Percentiles rank a stretch among this genome's conserved stretches.
Conservation (phyloP, 2,797 vertebrate species). For the Microchirus variegatus region DNA sequence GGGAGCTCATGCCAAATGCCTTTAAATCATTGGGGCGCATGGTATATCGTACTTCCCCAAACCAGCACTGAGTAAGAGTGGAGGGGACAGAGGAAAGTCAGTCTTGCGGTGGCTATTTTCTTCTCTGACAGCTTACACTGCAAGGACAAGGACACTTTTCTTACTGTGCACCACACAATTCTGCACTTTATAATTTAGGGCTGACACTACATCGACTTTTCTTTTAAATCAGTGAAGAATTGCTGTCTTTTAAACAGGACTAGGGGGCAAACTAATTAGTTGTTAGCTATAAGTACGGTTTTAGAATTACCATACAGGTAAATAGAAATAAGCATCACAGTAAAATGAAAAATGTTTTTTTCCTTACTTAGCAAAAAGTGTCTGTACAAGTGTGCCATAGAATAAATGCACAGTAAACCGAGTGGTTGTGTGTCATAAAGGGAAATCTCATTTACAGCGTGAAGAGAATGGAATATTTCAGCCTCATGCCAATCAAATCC, state of each 20-base stretch:
- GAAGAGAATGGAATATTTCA: constrained; percentile 45
- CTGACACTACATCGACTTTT: neutral
- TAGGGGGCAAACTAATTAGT: too few relatives aligned
- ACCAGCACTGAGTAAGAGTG: constrained; percentile 30
- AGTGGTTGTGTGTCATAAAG: constrained; percentile 52
- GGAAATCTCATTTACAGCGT: constrained; percentile 75
- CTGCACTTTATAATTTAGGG: constrained; percentile 14
- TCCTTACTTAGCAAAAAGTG: neutral
- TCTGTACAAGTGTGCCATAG: constrained; percentile 27
- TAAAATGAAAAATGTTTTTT: constrained; percentile 39
- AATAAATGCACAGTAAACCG: constrained; percentile 24
- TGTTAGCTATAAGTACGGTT: too few relatives aligned
- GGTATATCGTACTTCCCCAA: constrained; percentile 33
- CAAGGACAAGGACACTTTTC: constrained; percentile 58
- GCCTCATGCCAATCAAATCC: constrained; percentile 61
- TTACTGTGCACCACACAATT: neutral
- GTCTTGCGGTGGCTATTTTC: constrained; percentile 53
- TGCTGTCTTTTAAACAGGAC: neutral
- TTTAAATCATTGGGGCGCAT: constrained; percentile 54
- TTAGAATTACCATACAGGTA: constrained; percentile 17
- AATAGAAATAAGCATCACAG: constrained; percentile 25
- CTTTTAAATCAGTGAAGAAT: neutral
- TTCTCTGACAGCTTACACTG: constrained; percentile 51
- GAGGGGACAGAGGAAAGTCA: constrained; percentile 38
- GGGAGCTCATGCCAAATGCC: constrained; percentile 43